Evolutionary conservation across 2,797 vertebrate genomes (phyloP), one percentile per base, ranked within the genome.

Genomic region (Monodelphis domestica): DNA sequence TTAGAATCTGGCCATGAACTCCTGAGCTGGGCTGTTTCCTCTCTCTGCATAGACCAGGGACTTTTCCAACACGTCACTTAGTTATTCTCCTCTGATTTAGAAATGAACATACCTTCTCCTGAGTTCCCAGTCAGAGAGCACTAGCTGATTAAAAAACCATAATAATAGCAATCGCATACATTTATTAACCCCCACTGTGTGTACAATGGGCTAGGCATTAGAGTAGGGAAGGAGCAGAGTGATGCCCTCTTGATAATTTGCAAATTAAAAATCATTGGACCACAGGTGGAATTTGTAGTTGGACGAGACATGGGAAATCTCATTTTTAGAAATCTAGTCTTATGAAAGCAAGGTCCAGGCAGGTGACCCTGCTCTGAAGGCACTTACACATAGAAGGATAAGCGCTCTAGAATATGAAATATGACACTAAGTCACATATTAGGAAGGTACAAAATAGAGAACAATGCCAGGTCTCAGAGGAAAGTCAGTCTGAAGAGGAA

Each of bases 1-100:
- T 88, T 88, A 52, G 87, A 88, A 88, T 88, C 87, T 88, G 87
- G 53, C 52, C 87, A 52, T 88, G 87, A 53, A 21, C 87, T 88
- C 87, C 87, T 88, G 50, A 52, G 50, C 87, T 53, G 50, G 28
- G 50, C 87, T 88, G 87, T 88, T 88, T 88, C 50, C 53, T 88
- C 88, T 88, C 87, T 53, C 50, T 52, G 33, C 52, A 53, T 29
- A 88, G 53, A 53, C 87, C 2, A 14, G 87, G 53, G 50, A 88
- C 53, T 53, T 88, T 88, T 53, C 87, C 70, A 53, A 33, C 51
- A 88, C 2, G 9, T 84, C 70, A 84, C 70, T 50, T 84, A 84
- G 38, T 50, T 84, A 50, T 84, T 84, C 70, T 84, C 12, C 63
- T 38, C n/a, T 84, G 70, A 50, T 50, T 84, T 50, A 84, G 70